phyloP scores from a whole-genome alignment of 2,797 vertebrate species.

The Pipistrellus kuhlii region DNA sequence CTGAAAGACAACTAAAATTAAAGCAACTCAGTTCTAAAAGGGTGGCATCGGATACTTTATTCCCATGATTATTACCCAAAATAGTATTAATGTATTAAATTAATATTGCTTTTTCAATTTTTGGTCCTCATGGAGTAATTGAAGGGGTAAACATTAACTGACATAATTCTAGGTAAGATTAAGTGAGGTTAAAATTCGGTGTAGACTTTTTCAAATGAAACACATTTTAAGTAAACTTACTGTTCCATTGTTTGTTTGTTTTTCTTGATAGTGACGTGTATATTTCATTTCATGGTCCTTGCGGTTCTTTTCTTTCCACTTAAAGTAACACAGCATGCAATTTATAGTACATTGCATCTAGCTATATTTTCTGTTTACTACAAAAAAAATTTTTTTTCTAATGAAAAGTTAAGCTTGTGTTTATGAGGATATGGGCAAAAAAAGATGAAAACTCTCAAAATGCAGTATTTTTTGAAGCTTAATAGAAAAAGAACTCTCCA shows the following conservation, averaged over 20 bases:
- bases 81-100: not conserved
- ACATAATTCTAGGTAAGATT: not conserved
- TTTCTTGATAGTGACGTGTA: not conserved
- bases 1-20: not conserved
- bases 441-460: constrained; percentile 1
- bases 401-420: not conserved
- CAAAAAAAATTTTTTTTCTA: constrained; percentile 20
- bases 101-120: not conserved
- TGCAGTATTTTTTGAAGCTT: not conserved
- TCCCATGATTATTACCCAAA: not conserved
- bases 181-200: not conserved
- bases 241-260: not conserved
- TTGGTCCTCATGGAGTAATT: not conserved
- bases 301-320: not conserved
- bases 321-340: constrained; percentile 20
- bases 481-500: not conserved
- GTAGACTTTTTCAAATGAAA: not conserved
- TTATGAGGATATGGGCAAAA: constrained; percentile 22
- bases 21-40: not conserved
- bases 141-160: not conserved
- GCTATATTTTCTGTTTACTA: not conserved
- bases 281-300: not conserved
- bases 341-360: not conserved
- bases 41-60: not conserved
- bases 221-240: not conserved